Percentiles rank a stretch among this genome's conserved stretches.
Conservation (phyloP, 2,113 vertebrate genomes). For the Odocoileus virginianus region DNA sequence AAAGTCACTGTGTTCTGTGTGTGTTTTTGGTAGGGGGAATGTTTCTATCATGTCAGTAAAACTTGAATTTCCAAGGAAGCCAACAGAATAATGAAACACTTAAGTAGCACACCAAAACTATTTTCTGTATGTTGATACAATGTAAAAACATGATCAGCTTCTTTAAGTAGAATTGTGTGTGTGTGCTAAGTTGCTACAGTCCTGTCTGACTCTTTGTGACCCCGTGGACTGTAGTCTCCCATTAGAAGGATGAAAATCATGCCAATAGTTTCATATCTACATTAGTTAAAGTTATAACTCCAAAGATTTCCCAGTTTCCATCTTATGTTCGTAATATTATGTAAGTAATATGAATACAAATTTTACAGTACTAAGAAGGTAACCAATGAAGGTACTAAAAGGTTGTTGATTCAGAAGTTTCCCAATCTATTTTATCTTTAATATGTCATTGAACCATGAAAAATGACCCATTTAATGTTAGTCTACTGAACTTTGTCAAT, state of each 20-base stretch:
- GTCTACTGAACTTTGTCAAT: background rate
- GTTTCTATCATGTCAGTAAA: background rate
- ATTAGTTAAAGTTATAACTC: background rate
- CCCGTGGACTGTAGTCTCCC: background rate
- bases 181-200: background rate
- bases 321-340: background rate
- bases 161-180: background rate
- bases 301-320: background rate
- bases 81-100: slow-evolving; percentile 54
- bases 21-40: background rate
- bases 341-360: background rate
- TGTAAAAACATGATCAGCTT: slow-evolving; percentile 37
- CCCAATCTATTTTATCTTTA: background rate
- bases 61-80: slow-evolving; percentile 45
- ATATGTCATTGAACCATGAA: background rate
- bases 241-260: background rate
- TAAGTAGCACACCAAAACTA: slow-evolving; percentile 41
- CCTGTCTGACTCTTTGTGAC: background rate
- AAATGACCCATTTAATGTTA: background rate
- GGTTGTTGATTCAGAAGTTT: background rate
- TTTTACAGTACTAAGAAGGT: background rate
- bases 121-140: slow-evolving; percentile 36
- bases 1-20: background rate
- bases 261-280: slow-evolving; percentile 25
- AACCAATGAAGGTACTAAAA: background rate